Conservation (phyloP, 2,888 invertebrate species). For the Tipula lateralis region DNA sequence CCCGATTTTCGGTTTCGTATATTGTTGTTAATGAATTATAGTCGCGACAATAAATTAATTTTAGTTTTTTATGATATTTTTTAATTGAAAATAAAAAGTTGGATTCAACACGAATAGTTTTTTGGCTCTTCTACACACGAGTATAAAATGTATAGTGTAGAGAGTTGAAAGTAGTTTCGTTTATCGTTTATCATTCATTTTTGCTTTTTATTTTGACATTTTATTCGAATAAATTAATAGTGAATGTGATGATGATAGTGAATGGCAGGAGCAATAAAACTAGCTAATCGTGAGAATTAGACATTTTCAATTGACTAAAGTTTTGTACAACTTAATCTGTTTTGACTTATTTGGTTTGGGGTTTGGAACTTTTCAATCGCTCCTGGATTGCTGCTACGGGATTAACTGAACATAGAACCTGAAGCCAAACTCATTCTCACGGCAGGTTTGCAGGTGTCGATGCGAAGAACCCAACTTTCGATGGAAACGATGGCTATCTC, state of each 20-base stretch:
- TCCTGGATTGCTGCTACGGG: too few species aligned
- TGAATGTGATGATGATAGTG: conserved; percentile 2
- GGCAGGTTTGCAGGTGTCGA: too few species aligned
- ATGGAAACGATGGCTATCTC: too few species aligned
- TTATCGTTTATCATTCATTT: not conserved
- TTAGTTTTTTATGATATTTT: not conserved
- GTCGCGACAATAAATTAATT: conserved; percentile 11
- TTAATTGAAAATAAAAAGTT: conserved; percentile 24
- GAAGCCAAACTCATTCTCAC: too few species aligned
- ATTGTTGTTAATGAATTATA: not conserved
- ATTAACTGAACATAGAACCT: too few species aligned
- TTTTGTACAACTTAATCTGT: not conserved
- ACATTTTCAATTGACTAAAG: not conserved
- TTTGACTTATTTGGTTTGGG: too few species aligned
- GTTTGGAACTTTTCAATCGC: too few species aligned
- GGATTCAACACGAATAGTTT: not conserved
- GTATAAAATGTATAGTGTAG: not conserved
- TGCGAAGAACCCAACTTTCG: too few species aligned
- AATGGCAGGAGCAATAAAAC: not conserved
- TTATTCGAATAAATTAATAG: not conserved
- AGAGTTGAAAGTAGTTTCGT: conserved; percentile 13
- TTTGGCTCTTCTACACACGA: not conserved
- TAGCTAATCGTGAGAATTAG: not conserved
- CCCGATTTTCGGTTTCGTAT: not conserved
- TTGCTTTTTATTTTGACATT: not conserved